A percentile compares a stretch with the other conserved stretches of the same genome.
Conservation (phyloP, 2,113 vertebrate species). For the Dromiciops gliroides region DNA sequence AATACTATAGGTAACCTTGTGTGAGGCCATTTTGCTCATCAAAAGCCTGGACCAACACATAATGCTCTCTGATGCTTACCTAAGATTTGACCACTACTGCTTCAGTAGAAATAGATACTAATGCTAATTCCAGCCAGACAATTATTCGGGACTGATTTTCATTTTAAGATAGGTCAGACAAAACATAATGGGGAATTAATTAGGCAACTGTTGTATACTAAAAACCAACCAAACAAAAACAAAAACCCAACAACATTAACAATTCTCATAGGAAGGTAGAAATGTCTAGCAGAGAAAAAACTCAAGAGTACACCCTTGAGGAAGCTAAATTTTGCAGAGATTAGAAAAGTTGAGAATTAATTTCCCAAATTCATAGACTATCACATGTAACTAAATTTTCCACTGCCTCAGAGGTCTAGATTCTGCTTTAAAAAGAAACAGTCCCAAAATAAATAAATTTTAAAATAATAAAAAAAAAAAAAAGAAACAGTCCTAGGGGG, state of each 20-base stretch:
- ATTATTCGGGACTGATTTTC: constrained; percentile 36
- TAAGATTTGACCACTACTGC: constrained; percentile 31
- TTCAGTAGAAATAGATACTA: constrained; percentile 27
- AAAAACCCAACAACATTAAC: background rate
- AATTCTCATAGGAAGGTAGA: constrained; percentile 31
- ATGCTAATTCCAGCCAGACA: constrained; percentile 13
- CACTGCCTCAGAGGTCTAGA: too few species aligned
- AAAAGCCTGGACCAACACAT: background rate
- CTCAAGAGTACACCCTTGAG: background rate
- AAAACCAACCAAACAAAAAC: background rate
- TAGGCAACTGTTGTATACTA: background rate
- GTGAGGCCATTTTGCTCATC: constrained; percentile 1
- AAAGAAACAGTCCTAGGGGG: too few species aligned
- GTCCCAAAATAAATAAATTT: too few species aligned
- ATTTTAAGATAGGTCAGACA: constrained; percentile 44
- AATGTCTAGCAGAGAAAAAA: constrained; percentile 50
- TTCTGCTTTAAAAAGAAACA: too few species aligned
- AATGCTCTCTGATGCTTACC: background rate
- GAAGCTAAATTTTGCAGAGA: background rate
- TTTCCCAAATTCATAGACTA: too few species aligned
- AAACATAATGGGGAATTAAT: constrained; percentile 48
- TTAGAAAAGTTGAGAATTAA: constrained; percentile 40
- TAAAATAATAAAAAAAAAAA: too few species aligned
- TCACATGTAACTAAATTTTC: too few species aligned
- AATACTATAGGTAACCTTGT: background rate